Conservation (phyloP, 2,113 vertebrate genomes). For the Macrotus californicus region DNA sequence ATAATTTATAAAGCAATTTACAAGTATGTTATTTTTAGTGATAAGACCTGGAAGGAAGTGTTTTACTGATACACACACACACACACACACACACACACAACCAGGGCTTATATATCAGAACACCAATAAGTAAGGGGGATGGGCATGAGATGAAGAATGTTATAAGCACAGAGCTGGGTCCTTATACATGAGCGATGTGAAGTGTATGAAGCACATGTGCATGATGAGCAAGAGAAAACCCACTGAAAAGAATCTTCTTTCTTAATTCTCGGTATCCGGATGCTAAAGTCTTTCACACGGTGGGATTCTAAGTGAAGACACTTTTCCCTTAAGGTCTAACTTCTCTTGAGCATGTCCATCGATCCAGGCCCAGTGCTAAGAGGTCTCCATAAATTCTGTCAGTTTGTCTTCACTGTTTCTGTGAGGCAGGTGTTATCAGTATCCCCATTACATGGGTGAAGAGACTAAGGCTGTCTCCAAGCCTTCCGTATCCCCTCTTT, state of each 20-base stretch:
- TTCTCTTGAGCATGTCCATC: not conserved
- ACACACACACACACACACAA: not conserved
- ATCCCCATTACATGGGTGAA: not conserved
- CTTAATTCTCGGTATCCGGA: not conserved
- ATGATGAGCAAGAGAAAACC: not conserved
- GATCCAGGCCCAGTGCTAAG: not conserved
- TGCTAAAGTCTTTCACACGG: not conserved
- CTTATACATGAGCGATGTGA: not conserved
- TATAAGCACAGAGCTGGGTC: not conserved
- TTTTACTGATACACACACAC: conserved; percentile 69
- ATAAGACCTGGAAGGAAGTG: conserved; percentile 75
- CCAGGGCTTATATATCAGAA: not conserved
- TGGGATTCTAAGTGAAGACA: not conserved
- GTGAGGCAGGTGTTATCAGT: not conserved
- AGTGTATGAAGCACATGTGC: not conserved
- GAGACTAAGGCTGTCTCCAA: not conserved
- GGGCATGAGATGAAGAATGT: not conserved
- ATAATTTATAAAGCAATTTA: conserved; percentile 87
- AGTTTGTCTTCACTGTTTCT: not conserved
- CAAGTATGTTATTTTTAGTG: conserved; percentile 84
- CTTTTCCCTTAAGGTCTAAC: not conserved
- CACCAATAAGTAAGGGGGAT: not conserved
- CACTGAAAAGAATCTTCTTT: not conserved
- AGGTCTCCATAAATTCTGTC: not conserved
- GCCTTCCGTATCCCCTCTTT: not conserved